Base-by-base conservation (phyloP, 1,140 invertebrate species). In the Hycleus phaleratus region DNA sequence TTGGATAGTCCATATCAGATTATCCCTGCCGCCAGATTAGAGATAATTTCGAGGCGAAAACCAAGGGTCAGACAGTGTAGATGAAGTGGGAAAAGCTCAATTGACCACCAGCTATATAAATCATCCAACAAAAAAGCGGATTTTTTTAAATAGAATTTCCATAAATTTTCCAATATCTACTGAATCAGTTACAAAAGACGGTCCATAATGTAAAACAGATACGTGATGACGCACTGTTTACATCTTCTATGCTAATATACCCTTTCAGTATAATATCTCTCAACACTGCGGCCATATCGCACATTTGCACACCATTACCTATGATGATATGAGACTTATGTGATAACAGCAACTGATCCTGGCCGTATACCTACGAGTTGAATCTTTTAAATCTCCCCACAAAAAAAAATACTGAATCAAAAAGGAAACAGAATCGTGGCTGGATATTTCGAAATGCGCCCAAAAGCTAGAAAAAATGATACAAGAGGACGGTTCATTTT, bases 291-390 rank as follows among this genome's bases (percentile, higher is more conserved):
- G 44, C 12, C 60, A 44, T 63, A 63, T 63, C 62, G 62, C 55
- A 49, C 62, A 63, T 63, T 63, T 60, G 62, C 62, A 63, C 62
- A 63, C 62, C 62, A 63, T 63, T 62, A 61, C 59, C 62, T 61
- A 56, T 52, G 32, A 47, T 49, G 59, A 61, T 63, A 58, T 63
- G 56, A 60, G 49, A 60, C 53, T 40, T 46, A 47, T 32, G 50
- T 45, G 32, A 32, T 32, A 32, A 32, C 4, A 32, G 7, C 32
- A 7, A 32, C 32, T 32, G 32, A 32, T 32, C 32, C 7, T 32
- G 32, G 4, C 4, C 32, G 32, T 32, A 32, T 5, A 32, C 32
- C 32, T 18, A 18, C 18, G 18, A 18, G 18, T 18, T 18, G 18
- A 18, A 18, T 18, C 18, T 18, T 1, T 18, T 18, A 18, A 18